Evolutionary conservation across 2,888 invertebrate species (phyloP).

Genomic region (Belgica antarctica): DNA sequence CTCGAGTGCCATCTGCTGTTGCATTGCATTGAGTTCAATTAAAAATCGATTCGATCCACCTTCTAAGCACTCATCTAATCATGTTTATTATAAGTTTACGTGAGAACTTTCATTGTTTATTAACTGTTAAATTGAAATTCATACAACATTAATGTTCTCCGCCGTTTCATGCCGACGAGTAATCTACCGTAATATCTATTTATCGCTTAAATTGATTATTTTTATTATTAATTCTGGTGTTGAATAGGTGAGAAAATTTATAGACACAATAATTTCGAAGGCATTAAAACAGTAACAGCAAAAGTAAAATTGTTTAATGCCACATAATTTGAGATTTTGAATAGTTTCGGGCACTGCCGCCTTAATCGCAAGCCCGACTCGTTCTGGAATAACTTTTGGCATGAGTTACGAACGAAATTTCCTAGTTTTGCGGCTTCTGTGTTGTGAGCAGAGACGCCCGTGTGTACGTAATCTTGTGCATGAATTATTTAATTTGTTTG

Average conservation of each 20-base stretch:
- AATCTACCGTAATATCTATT: slow-evolving; percentile 20
- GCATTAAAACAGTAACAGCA: slow-evolving; percentile 19
- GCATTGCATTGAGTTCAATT: not conserved
- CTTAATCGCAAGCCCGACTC: not conserved
- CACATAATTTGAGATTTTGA: slow-evolving; percentile 23
- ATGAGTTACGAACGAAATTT: too few relatives aligned
- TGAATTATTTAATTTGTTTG: slow-evolving; percentile 43
- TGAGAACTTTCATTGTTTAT: slow-evolving; percentile 11
- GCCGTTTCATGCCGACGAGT: slow-evolving; percentile 21
- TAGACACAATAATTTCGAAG: slow-evolving; percentile 20
- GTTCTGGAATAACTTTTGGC: too few relatives aligned
- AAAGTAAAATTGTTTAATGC: slow-evolving; percentile 27
- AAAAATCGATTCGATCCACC: not conserved
- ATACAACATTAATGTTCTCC: slow-evolving; percentile 26
- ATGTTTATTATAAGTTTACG: not conserved
- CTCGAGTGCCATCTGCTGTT: not conserved
- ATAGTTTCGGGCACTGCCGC: not conserved
- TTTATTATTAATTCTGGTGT: slow-evolving; percentile 18
- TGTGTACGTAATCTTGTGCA: slow-evolving; percentile 32
- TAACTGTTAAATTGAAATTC: slow-evolving; percentile 19
- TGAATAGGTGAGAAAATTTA: not conserved
- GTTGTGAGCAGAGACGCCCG: too few relatives aligned
- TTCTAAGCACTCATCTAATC: not conserved
- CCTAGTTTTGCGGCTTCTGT: too few relatives aligned
- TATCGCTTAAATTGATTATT: slow-evolving; percentile 26